Percentiles rank a stretch among this genome's conserved stretches.
These are phyloP conservation scores for Matsumyia berberina DNA, from an alignment of 2,888 invertebrate species.

Conservation along the genomic window DNA sequence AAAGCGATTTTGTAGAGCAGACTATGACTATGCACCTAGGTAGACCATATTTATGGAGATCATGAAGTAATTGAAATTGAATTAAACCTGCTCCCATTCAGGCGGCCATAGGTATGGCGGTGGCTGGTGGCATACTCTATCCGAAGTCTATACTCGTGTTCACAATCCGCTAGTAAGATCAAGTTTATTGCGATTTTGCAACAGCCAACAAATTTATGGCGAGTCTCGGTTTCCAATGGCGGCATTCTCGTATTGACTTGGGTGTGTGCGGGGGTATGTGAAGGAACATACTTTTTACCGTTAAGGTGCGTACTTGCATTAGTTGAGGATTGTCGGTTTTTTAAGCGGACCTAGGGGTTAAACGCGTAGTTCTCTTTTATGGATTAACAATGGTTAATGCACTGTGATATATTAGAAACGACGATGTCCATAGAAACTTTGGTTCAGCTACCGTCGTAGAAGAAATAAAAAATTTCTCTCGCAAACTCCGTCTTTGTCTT, in stretches of 20 bases:
- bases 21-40: constrained; percentile 19
- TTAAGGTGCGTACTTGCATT: constrained; percentile 56
- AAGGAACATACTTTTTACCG: constrained; percentile 46
- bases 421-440: no score
- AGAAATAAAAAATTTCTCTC: no score
- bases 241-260: constrained; percentile 28
- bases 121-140: constrained; percentile 54
- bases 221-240: constrained; percentile 59
- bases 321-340: neutral
- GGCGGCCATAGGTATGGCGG: constrained; percentile 33
- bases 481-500: no score
- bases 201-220: constrained; percentile 70
- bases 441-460: no score
- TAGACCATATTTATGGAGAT: constrained; percentile 61
- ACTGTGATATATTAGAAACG: no score
- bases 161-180: constrained; percentile 74
- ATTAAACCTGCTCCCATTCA: constrained; percentile 73
- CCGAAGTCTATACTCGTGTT: constrained; percentile 54
- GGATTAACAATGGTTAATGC: no score
- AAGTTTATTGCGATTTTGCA: constrained; percentile 76
- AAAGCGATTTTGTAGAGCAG: constrained; percentile 37
- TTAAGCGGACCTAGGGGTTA: constrained; percentile 28
- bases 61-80: constrained; percentile 75
- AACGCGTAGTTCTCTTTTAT: neutral
- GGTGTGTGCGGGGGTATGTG: constrained; percentile 45